These are phyloP conservation scores for Melipona quadrifasciata DNA, from an alignment of 1,140 invertebrate species.

Conservation along the genomic window DNA sequence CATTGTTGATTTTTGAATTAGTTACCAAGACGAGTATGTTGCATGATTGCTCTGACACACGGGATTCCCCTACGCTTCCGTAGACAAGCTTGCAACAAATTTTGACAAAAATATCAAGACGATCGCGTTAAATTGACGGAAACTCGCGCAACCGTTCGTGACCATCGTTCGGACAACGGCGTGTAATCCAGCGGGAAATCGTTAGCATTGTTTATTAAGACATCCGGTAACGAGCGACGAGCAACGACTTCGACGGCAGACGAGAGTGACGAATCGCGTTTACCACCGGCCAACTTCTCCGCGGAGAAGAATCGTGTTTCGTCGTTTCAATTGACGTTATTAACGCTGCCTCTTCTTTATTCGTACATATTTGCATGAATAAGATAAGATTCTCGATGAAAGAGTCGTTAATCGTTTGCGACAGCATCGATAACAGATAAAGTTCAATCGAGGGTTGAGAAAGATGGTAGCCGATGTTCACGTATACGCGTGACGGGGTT, in stretches of 20 bases:
- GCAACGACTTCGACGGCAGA: conserved; percentile 24
- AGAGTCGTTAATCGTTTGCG: not conserved
- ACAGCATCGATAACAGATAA: not conserved
- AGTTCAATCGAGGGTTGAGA: not conserved
- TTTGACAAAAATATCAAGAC: not conserved
- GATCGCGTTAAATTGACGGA: not conserved
- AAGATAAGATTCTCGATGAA: not conserved
- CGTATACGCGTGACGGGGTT: not conserved
- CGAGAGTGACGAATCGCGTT: conserved; percentile 44
- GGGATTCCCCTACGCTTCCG: too few relatives aligned
- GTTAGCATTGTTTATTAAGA: conserved; percentile 44
- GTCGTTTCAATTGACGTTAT: conserved; percentile 15
- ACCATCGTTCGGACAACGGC: not conserved
- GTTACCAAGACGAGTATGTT: not conserved
- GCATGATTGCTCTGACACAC: too few relatives aligned
- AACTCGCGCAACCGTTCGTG: not conserved
- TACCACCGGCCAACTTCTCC: not conserved
- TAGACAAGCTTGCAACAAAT: not conserved
- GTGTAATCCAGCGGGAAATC: conserved; percentile 24
- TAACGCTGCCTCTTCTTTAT: not conserved
- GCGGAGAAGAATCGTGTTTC: conserved; percentile 29
- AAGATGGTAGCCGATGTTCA: not conserved
- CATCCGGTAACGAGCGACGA: conserved; percentile 37
- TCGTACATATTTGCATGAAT: not conserved
- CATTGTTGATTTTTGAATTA: not conserved